Percentiles rank a stretch among this genome's conserved stretches.
Evolutionary conservation across 1,140 invertebrate species (phyloP).

Genomic region (Drosophila persimilis): DNA sequence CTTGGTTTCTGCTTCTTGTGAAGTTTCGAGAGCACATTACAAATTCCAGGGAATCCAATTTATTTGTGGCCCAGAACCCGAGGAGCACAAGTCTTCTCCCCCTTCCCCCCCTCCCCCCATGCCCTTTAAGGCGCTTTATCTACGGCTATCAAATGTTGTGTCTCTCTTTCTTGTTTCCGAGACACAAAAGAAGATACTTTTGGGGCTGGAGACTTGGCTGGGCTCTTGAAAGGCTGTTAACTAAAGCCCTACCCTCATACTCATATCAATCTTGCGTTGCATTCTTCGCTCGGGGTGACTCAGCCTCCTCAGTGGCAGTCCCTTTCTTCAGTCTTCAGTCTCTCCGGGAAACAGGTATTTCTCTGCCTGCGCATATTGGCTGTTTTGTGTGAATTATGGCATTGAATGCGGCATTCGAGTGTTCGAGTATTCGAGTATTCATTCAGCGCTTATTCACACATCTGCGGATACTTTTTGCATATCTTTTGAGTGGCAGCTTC

Average conservation of each 20-base stretch:
- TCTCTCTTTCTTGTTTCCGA: constrained; percentile 4
- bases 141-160: constrained; percentile 59
- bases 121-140: constrained; percentile 37
- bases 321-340: background rate
- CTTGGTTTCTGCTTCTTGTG: constrained; percentile 48
- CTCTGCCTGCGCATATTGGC: background rate
- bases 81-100: constrained; percentile 22
- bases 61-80: constrained; percentile 47
- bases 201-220: background rate
- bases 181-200: background rate
- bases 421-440: constrained; percentile 1
- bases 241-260: no score
- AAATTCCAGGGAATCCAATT: constrained; percentile 78
- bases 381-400: constrained; percentile 14
- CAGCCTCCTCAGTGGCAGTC: no score
- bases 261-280: no score
- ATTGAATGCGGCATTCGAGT: background rate
- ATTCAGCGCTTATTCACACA: constrained; percentile 6
- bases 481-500: constrained; percentile 4
- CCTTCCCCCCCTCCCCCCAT: background rate
- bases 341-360: constrained; percentile 14
- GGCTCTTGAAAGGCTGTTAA: no score
- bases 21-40: constrained; percentile 74
- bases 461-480: constrained; percentile 9
- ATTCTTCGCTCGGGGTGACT: no score